A percentile compares a stretch with the other conserved stretches of the same genome.
Evolutionary conservation across 2,888 invertebrate genomes (phyloP).

Genomic region (Stictocephala bisonia): DNA sequence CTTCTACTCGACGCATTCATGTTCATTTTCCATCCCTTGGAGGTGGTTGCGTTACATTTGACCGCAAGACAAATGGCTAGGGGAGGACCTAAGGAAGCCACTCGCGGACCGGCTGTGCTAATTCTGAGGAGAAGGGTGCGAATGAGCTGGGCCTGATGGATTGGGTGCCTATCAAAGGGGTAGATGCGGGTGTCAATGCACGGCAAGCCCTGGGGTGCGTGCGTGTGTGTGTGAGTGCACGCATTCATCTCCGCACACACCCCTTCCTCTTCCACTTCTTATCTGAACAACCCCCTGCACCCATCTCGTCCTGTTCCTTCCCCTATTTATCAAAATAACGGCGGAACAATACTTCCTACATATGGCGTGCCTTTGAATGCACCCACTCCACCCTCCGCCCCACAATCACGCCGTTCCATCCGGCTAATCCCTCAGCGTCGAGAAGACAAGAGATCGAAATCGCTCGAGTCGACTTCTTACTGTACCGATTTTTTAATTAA

Average conservation of each 20-base stretch:
- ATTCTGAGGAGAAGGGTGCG: constrained; percentile 14
- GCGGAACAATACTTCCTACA: constrained; percentile 14
- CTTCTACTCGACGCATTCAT: no score
- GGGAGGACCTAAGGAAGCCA: no score
- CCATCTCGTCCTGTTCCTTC: constrained; percentile 17
- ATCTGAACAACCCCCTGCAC: constrained; percentile 47
- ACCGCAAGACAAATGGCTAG: not conserved
- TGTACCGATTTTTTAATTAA: no score
- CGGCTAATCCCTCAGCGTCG: no score
- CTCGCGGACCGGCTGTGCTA: not conserved
- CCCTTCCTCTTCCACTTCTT: constrained; percentile 53
- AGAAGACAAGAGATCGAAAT: no score
- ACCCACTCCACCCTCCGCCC: not conserved
- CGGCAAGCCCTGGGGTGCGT: not conserved
- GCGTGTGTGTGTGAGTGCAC: constrained; percentile 26
- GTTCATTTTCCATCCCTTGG: no score
- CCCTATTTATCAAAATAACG: constrained; percentile 58
- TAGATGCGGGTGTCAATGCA: not conserved
- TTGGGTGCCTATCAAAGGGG: constrained; percentile 26
- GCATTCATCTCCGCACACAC: constrained; percentile 49
- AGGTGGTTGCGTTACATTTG: no score
- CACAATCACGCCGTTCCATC: not conserved
- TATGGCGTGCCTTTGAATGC: no score
- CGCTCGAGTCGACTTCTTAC: no score
- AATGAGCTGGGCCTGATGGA: constrained; percentile 3